Base-by-base conservation (phyloP, 37 sponge, comb jelly and placozoan genomes). In the Sycon ciliatum region DNA sequence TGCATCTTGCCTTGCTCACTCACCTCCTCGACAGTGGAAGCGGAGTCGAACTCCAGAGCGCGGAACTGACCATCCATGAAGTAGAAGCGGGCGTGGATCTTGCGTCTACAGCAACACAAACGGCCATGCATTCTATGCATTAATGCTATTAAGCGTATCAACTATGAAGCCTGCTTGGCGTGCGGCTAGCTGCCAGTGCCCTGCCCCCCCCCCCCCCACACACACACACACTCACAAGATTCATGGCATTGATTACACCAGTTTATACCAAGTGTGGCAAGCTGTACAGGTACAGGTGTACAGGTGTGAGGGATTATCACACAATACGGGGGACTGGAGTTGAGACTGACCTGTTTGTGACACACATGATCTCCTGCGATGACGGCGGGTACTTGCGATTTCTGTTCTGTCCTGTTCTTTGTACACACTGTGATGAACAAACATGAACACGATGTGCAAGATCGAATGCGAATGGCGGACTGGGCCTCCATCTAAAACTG, bases 21-120 rank as follows among this genome's bases (percentile, higher is more conserved):
- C 16, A 89, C 94, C 82, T 93, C 89, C 52, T 83, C 80, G 1
- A 84, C 80, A 2, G 90, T 93, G 13, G 94, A 81, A 9, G 86
- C 57, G 2, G 89, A 64, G 73, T 89, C 84, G 72, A 93, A 93
- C 61, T 93, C 94, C 24, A 93, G 63, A n/a, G 89, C 94, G 60
- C 94, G 65, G 78, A 93, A 93, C 49, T 93, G 89, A 6, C 90
- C 86, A 55, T 93, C 94, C 86, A 85, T 93, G 79, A 93, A 93
- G 74, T 93, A 86, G 73, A 93, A 93, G 3, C 94, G 70, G 6
- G 88, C 86, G 57, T 93, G 94, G 30, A 93, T 89, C 35, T 81
- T 84, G 0, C 90, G 83, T 54, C 94, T 93, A 57, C 9, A 53
- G 22, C 7, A 60, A 9, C 7, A 60, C 9, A 23, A 60, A 42